Percentiles rank a stretch among this genome's conserved stretches.
phyloP scores from a whole-genome alignment of 2,113 vertebrate genomes.

The Desmodus rotundus region DNA sequence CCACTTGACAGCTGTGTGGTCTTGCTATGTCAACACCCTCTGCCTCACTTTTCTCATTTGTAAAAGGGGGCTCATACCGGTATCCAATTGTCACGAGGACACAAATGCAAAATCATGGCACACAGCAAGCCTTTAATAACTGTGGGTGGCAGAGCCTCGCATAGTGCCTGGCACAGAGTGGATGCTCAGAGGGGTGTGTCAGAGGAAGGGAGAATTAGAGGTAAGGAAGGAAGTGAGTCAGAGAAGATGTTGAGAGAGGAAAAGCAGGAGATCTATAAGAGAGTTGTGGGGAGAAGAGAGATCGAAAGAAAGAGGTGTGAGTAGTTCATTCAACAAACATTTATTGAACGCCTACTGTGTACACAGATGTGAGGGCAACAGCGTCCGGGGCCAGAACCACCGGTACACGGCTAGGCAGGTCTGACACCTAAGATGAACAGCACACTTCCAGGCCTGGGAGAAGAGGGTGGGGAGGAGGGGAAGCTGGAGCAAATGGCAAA shows the following conservation, averaged over 20 bases:
- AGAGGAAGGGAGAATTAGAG: background rate
- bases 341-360: background rate
- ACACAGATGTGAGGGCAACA: background rate
- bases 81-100: background rate
- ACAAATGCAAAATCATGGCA: background rate
- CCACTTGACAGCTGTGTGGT: background rate
- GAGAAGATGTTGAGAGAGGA: background rate
- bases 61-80: background rate
- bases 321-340: background rate
- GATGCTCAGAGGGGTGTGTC: background rate
- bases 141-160: background rate
- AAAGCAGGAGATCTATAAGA: background rate
- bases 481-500: background rate
- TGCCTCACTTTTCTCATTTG: background rate
- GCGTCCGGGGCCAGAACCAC: background rate
- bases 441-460: background rate
- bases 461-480: too few relatives aligned
- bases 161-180: background rate
- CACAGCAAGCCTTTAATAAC: background rate
- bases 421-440: background rate
- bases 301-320: background rate
- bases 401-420: background rate
- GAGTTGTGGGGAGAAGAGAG: background rate
- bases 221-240: background rate
- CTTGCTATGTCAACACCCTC: background rate